Conservation (phyloP, 2,113 vertebrate genomes). For the Scalopus aquaticus region DNA sequence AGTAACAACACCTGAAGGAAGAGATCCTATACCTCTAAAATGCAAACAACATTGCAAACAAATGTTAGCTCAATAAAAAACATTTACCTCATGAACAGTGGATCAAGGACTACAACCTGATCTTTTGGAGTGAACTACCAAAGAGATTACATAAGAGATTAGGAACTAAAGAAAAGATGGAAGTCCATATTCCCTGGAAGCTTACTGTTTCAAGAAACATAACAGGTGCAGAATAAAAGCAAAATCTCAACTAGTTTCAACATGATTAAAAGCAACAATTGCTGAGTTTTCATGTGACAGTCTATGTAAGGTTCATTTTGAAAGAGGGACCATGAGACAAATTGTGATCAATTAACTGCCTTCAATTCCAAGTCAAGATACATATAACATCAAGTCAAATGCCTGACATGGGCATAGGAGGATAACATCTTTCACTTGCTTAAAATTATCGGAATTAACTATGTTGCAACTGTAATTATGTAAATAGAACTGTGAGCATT, state of each 20-base stretch:
- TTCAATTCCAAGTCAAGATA: background rate
- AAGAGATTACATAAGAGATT: background rate
- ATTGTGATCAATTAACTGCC: background rate
- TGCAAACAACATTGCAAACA: too few species aligned
- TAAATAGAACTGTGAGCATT: conserved; percentile 39
- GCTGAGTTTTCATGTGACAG: background rate
- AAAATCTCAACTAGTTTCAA: background rate
- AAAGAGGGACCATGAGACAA: background rate
- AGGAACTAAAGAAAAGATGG: background rate
- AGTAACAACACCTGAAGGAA: too few species aligned
- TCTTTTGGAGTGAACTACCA: background rate
- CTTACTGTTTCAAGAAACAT: background rate
- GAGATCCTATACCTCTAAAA: too few species aligned
- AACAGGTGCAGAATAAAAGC: background rate
- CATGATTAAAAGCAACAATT: background rate
- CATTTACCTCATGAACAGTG: background rate
- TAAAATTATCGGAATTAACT: conserved; percentile 56
- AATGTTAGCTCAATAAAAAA: too few species aligned
- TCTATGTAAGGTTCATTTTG: background rate
- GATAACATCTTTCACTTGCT: background rate
- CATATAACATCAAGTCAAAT: background rate
- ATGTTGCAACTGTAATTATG: conserved; percentile 23
- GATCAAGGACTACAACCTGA: background rate
- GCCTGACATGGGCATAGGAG: background rate
- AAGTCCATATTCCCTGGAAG: background rate